phyloP scores from a whole-genome alignment of 2,113 vertebrate species.

The Echinops telfairi region DNA sequence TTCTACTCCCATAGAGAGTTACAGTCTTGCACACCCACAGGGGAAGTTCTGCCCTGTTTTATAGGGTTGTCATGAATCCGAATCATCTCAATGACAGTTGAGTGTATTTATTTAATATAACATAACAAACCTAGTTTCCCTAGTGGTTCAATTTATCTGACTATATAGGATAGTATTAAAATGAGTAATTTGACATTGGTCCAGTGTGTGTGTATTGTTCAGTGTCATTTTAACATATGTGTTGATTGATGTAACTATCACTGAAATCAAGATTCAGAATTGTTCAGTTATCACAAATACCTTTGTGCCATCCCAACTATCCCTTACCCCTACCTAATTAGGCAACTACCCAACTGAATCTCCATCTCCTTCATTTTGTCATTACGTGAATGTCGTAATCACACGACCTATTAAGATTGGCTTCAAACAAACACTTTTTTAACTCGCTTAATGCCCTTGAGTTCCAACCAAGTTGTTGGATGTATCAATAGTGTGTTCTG shows the following conservation, averaged over 20 bases:
- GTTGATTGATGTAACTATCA: background rate
- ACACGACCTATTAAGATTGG: background rate
- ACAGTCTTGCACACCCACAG: no score
- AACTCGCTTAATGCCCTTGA: background rate
- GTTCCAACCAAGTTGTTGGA: background rate
- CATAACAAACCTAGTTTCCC: background rate
- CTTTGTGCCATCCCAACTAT: background rate
- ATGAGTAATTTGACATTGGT: background rate
- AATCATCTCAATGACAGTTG: no score
- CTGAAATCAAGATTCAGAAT: background rate
- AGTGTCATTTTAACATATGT: background rate
- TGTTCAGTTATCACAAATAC: background rate
- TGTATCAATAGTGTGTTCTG: background rate
- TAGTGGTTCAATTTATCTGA: background rate
- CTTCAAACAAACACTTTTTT: background rate
- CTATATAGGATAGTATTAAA: background rate
- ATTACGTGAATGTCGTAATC: background rate
- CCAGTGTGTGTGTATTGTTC: background rate
- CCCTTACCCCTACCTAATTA: background rate
- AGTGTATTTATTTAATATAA: background rate
- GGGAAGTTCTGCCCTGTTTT: no score
- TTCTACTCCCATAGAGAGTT: no score
- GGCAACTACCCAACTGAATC: background rate
- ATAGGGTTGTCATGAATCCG: no score
- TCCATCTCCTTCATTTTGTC: background rate